Conservation (phyloP, 2,888 invertebrate genomes). For the Drosophila peninsularis region DNA sequence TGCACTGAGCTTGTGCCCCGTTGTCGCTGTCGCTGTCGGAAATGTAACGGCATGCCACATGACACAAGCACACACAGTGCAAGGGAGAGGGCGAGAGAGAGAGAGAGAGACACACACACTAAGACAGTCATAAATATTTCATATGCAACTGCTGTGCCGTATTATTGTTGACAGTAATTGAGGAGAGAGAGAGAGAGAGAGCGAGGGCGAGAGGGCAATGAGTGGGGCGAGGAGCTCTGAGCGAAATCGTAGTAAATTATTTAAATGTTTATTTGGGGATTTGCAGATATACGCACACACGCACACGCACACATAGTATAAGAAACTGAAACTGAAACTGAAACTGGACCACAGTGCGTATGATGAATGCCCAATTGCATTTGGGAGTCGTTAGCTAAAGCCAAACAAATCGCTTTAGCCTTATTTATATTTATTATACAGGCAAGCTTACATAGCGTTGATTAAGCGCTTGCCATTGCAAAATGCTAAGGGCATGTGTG, state of each 20-base stretch:
- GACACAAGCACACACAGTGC: slow-evolving; percentile 15
- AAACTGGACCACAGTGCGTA: slow-evolving; percentile 56
- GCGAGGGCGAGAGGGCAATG: slow-evolving; percentile 14
- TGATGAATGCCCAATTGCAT: slow-evolving; percentile 63
- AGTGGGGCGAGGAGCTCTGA: neutral
- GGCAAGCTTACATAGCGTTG: slow-evolving; percentile 40
- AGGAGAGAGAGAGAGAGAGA: slow-evolving; percentile 15
- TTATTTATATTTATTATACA: slow-evolving; percentile 61
- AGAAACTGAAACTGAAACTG: slow-evolving; percentile 25
- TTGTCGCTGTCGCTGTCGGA: slow-evolving; percentile 65
- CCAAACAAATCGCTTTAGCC: slow-evolving; percentile 60
- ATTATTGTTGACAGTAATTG: slow-evolving; percentile 74
- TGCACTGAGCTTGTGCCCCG: slow-evolving; percentile 61
- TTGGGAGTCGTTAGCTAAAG: slow-evolving; percentile 64
- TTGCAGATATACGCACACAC: slow-evolving; percentile 33
- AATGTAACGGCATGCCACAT: slow-evolving; percentile 69
- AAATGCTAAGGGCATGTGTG: neutral
- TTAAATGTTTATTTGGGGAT: slow-evolving; percentile 68
- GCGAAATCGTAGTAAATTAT: slow-evolving; percentile 62
- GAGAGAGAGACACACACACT: slow-evolving; percentile 18
- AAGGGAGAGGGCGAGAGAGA: neutral
- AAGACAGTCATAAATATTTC: slow-evolving; percentile 58
- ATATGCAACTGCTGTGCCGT: slow-evolving; percentile 60
- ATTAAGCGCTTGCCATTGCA: slow-evolving; percentile 43
- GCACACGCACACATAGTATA: slow-evolving; percentile 6